Percentiles rank a stretch among this genome's conserved stretches.
Evolutionary conservation across 2,113 vertebrate species (phyloP).

Genomic region (Hyla sarda): DNA sequence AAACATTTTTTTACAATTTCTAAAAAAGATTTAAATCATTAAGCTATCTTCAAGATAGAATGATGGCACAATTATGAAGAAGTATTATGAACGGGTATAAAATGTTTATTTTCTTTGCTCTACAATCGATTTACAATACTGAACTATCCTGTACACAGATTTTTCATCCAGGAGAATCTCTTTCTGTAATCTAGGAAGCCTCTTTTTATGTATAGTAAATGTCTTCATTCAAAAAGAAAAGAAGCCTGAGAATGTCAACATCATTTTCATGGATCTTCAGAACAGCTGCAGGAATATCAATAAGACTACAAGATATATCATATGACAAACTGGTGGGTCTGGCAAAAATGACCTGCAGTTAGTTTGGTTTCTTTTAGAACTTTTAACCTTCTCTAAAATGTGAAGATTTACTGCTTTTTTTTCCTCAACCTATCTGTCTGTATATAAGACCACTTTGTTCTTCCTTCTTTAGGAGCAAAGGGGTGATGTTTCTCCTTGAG

Average conservation of each 20-base stretch:
- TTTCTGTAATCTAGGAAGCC: background rate
- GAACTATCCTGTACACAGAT: background rate
- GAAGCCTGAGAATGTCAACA: conserved; percentile 45
- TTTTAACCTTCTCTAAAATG: conserved; percentile 50
- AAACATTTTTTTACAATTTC: too few species aligned
- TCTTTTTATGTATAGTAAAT: conserved; percentile 17
- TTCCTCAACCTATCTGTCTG: background rate
- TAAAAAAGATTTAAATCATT: background rate
- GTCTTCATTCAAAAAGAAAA: conserved; percentile 38
- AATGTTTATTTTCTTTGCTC: background rate
- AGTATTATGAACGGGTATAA: background rate
- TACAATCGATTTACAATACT: background rate
- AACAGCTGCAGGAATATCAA: conserved; percentile 55
- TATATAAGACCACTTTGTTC: background rate
- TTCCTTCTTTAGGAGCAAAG: background rate
- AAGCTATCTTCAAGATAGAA: too few species aligned
- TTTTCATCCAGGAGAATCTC: background rate
- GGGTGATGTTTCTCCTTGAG: too few species aligned
- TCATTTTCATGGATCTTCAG: conserved; percentile 47
- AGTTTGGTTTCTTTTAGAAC: conserved; percentile 44
- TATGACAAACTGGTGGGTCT: conserved; percentile 39
- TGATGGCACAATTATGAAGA: too few species aligned
- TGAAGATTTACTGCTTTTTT: conserved; percentile 34
- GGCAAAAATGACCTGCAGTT: conserved; percentile 35
- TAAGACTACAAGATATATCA: conserved; percentile 51